Base-by-base conservation (phyloP, 1,140 invertebrate species). In the Condylostylus longicornis region DNA sequence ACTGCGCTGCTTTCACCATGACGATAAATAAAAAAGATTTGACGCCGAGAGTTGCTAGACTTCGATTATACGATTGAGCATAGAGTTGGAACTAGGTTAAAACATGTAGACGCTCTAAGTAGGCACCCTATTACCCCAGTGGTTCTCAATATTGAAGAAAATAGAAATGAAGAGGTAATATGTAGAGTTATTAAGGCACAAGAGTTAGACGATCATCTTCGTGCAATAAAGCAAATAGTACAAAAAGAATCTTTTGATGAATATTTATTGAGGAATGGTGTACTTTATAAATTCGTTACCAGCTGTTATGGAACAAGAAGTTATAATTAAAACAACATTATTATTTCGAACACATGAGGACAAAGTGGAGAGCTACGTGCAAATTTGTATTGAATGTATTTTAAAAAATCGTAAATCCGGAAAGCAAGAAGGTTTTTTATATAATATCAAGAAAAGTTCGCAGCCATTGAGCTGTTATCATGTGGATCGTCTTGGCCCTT, bases 101-200 rank as follows among this genome's bases (percentile, higher is more conserved):
- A 49, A 35, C 64, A 68, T 41, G 61, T 53, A 2, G 64, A 68
- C 38, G 56, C 58, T 0, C 34, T 67, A 1, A 64, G 60, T 31
- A 18, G 39, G 25, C 25, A 17, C 27, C 27, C 39, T 1, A 14
- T 35, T 5, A n/a, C n/a, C n/a, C n/a, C n/a, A n/a, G n/a, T n/a
- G n/a, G n/a, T n/a, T n/a, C n/a, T n/a, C n/a, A n/a, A n/a, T n/a
- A n/a, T n/a, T n/a, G n/a, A n/a, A n/a, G n/a, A n/a, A n/a, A n/a
- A n/a, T n/a, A n/a, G n/a, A n/a, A n/a, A n/a, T n/a, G n/a, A n/a
- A n/a, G n/a, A n/a, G n/a, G n/a, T n/a, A n/a, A n/a, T n/a, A n/a
- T n/a, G n/a, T n/a, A n/a, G n/a, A n/a, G n/a, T n/a, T n/a, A n/a
- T n/a, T n/a, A n/a, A n/a, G n/a, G n/a, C n/a, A n/a, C n/a, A n/a